These are phyloP conservation scores for Cyprinella venusta DNA, from an alignment of 2,797 vertebrate species.

Conservation along the genomic window DNA sequence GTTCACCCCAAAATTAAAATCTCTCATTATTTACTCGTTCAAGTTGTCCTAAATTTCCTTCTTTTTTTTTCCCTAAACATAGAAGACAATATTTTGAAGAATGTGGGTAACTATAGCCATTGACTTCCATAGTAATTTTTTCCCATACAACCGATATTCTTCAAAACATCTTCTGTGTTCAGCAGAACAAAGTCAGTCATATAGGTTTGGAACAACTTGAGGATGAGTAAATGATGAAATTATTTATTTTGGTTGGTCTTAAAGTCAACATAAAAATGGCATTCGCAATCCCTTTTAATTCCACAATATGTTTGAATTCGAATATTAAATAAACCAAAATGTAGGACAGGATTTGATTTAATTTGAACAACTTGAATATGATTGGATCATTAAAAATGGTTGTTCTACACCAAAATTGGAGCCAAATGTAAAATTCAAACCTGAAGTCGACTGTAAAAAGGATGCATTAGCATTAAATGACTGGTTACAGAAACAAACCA, in stretches of 20 bases:
- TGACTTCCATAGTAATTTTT: background rate
- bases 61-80: background rate
- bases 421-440: background rate
- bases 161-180: background rate
- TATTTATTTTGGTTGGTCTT: background rate
- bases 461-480: background rate
- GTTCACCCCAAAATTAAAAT: background rate
- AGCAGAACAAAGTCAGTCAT: background rate
- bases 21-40: background rate
- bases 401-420: background rate
- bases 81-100: background rate
- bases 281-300: background rate
- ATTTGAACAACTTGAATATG: background rate
- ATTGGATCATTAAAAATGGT: background rate
- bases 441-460: no score
- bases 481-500: background rate
- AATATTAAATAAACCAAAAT: background rate
- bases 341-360: background rate
- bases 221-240: background rate
- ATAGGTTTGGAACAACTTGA: background rate
- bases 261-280: constrained; percentile 64
- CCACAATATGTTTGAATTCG: background rate
- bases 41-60: background rate
- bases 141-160: background rate
- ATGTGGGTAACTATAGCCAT: background rate